Evolutionary conservation across 1,140 invertebrate species (phyloP), one percentile per base, ranked within the genome.

Genomic region (Sipha flava): DNA sequence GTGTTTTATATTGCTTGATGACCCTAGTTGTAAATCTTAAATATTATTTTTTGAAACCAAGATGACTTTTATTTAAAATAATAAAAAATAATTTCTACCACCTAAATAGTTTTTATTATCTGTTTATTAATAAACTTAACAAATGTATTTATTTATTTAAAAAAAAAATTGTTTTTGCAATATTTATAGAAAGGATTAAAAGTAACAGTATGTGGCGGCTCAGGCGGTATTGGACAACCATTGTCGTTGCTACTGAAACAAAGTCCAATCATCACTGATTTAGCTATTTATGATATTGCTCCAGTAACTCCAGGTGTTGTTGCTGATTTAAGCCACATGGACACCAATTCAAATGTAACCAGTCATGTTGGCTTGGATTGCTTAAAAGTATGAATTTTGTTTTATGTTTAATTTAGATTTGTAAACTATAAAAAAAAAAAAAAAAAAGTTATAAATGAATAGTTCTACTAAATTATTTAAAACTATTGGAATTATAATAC

Each of bases 221-320:
- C 92, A 84, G 98, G 98, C 81, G 98, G 98, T 66, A 99, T 99
- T 86, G 98, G 98, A 1, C 98, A 99, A 87, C 98, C 98, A 9
- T 86, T 99, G 82, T 95, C 96, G 12, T 88, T 99, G 52, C 89
- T 99, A n/a, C 86, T 99, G 79, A 99, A 99, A 87, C 90, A 94
- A 83, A 95, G 92, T 81, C 91, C 94, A 62, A 85, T 94, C 52
- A 90, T 98, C 21, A 91, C 90, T 18, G 89, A 94, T 83, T 88
- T 98, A 80, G 90, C 92, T 0, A 88, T 99, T 1, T 99, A 97
- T 84, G 98, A 99, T 89, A 93, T 99, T 86, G 95, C 96, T 0
- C 73, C 73, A 57, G 92, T 98, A 84, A 98, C 97, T 52, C 94
- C 94, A 80, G 98, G 98, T 82, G 97, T 99, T 21, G 97, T 96